Conservation (phyloP, 2,113 vertebrate species). For the Antennarius striatus region DNA sequence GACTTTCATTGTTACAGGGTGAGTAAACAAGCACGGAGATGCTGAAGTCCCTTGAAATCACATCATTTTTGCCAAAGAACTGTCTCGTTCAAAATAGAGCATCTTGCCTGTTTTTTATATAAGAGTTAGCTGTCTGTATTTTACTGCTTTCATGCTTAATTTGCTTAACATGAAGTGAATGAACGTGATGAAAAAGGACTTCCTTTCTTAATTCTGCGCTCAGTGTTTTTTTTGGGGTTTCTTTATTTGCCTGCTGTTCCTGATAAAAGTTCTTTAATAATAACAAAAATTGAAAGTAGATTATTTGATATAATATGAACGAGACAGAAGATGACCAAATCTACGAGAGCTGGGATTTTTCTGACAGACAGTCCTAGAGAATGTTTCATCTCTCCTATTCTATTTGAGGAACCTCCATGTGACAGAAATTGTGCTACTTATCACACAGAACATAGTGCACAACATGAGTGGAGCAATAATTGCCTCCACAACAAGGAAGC, state of each 20-base stretch:
- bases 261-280: too few species aligned
- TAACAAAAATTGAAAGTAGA: too few species aligned
- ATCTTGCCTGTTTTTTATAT: conserved; percentile 15
- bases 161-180: conserved; percentile 29
- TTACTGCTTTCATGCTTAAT: conserved; percentile 21
- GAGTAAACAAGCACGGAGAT: conserved; percentile 8
- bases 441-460: conserved; percentile 17
- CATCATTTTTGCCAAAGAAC: conserved; percentile 6
- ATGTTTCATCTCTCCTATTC: conserved; percentile 31
- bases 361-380: conserved; percentile 36
- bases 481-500: conserved; percentile 13
- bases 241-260: too few species aligned
- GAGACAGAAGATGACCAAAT: neutral
- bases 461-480: conserved; percentile 11
- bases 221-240: too few species aligned
- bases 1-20: neutral
- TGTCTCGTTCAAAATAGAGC: conserved; percentile 10
- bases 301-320: too few species aligned
- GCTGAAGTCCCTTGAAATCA: conserved; percentile 24
- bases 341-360: conserved; percentile 29
- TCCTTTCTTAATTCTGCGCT: too few species aligned
- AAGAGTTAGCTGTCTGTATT: conserved; percentile 12
- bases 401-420: conserved; percentile 36
- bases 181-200: conserved; percentile 1
- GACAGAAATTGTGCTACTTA: conserved; percentile 27